Evolutionary conservation across 2,888 invertebrate genomes (phyloP).

Genomic region (Linnaemya vulpina): DNA sequence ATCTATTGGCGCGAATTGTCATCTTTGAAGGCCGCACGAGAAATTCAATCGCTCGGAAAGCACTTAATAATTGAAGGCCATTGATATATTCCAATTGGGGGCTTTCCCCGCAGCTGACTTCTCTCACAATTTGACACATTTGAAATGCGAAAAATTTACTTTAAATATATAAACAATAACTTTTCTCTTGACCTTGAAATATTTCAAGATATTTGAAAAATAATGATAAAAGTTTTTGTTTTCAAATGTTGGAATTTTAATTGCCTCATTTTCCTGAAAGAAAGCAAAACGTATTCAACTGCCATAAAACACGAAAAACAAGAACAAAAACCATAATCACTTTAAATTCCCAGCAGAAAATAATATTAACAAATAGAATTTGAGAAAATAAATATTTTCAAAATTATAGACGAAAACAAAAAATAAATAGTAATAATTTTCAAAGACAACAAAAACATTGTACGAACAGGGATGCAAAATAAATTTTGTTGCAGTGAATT

Average conservation of each 20-base stretch:
- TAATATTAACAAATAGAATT: slow-evolving; percentile 12
- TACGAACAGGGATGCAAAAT: neutral
- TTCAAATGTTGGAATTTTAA: slow-evolving; percentile 53
- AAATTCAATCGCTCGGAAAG: neutral
- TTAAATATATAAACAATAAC: neutral
- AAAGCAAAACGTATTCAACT: slow-evolving; percentile 25
- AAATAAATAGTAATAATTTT: slow-evolving; percentile 4
- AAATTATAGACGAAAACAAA: slow-evolving; percentile 27
- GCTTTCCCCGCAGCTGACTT: neutral
- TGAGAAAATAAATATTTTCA: slow-evolving; percentile 25
- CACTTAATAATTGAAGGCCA: neutral
- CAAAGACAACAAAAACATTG: slow-evolving; percentile 5
- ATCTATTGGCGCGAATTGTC: too few relatives aligned
- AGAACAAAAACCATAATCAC: slow-evolving; percentile 10
- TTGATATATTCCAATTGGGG: too few relatives aligned
- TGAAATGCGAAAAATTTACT: neutral
- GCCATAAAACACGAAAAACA: neutral
- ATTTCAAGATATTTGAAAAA: slow-evolving; percentile 35
- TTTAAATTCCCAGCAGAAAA: neutral
- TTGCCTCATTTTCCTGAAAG: slow-evolving; percentile 44
- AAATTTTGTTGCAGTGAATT: slow-evolving; percentile 6
- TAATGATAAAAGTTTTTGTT: slow-evolving; percentile 20
- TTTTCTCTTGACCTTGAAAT: slow-evolving; percentile 45
- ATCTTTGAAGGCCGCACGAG: too few relatives aligned
- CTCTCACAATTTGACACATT: neutral